Percentiles rank a stretch among this genome's conserved stretches.
phyloP scores from a whole-genome alignment of 2,888 invertebrate species.

The Crossocerus cetratus region DNA sequence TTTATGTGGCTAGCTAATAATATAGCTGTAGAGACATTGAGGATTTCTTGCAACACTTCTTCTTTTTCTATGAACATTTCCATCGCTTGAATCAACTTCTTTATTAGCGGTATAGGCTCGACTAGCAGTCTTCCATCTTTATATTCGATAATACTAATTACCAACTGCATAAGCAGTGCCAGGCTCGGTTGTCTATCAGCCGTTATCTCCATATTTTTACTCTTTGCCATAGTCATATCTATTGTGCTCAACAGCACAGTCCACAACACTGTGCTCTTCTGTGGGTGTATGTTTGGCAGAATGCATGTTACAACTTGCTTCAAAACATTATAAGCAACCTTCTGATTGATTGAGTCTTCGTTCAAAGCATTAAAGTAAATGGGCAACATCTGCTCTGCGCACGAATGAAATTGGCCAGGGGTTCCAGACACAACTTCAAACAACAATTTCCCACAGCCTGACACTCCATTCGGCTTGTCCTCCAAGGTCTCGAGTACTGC shows the following conservation, averaged over 20 bases:
- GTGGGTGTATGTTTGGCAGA: constrained; percentile 80
- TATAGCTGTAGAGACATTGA: constrained; percentile 62
- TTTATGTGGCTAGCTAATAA: constrained; percentile 80
- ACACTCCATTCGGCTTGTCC: constrained; percentile 82
- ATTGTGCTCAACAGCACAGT: constrained; percentile 76
- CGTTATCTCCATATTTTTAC: constrained; percentile 34
- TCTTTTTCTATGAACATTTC: constrained; percentile 53
- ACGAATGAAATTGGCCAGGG: constrained; percentile 90
- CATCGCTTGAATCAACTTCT: constrained; percentile 75
- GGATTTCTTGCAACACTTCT: constrained; percentile 54
- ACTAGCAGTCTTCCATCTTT: constrained; percentile 82
- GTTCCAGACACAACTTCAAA: constrained; percentile 94
- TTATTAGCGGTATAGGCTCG: constrained; percentile 81
- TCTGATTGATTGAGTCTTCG: constrained; percentile 74
- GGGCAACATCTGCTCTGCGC: constrained; percentile 84
- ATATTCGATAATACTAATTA: constrained; percentile 82
- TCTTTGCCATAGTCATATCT: constrained; percentile 71
- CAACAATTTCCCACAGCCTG: constrained; percentile 91
- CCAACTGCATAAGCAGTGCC: constrained; percentile 80
- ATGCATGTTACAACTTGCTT: constrained; percentile 83
- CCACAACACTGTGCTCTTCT: constrained; percentile 85
- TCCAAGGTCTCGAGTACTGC: constrained; percentile 84
- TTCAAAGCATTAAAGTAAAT: constrained; percentile 83
- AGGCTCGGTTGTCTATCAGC: constrained; percentile 48
- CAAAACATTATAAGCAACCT: constrained; percentile 82